Evolutionary conservation across 2,797 vertebrate genomes (phyloP).

Genomic region (Oophaga sylvatica): DNA sequence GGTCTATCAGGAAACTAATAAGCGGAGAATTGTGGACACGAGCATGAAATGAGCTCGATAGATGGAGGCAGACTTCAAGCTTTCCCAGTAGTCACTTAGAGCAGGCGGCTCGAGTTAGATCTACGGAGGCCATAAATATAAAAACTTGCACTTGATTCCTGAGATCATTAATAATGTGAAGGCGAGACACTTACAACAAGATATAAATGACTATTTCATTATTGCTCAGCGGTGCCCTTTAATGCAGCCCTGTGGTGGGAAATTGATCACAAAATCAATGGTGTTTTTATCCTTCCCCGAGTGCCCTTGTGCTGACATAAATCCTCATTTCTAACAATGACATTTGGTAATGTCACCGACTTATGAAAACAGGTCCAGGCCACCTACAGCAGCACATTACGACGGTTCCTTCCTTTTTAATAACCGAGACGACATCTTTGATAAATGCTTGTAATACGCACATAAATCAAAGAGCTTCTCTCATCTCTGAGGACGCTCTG

Average conservation of each 20-base stretch:
- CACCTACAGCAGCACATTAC: neutral
- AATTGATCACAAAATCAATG: conserved; percentile 57
- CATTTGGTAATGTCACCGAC: conserved; percentile 55
- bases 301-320: conserved; percentile 23
- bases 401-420: conserved; percentile 17
- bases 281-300: conserved; percentile 34
- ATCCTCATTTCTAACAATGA: conserved; percentile 53
- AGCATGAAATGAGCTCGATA: neutral
- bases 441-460: neutral
- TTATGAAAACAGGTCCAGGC: conserved; percentile 36
- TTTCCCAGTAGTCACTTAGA: neutral
- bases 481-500: neutral
- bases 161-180: conserved; percentile 7
- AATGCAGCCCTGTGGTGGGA: conserved; percentile 22
- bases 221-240: conserved; percentile 40
- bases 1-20: neutral
- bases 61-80: neutral
- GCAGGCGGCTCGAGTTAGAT: neutral
- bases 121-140: neutral
- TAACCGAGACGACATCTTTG: conserved; percentile 40
- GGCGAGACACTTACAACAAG: neutral
- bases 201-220: conserved; percentile 29
- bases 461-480: conserved; percentile 38
- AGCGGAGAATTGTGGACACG: neutral
- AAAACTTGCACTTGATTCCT: conserved; percentile 13